Conservation (phyloP, 2,797 vertebrate genomes). For the Numenius phaeopus region DNA sequence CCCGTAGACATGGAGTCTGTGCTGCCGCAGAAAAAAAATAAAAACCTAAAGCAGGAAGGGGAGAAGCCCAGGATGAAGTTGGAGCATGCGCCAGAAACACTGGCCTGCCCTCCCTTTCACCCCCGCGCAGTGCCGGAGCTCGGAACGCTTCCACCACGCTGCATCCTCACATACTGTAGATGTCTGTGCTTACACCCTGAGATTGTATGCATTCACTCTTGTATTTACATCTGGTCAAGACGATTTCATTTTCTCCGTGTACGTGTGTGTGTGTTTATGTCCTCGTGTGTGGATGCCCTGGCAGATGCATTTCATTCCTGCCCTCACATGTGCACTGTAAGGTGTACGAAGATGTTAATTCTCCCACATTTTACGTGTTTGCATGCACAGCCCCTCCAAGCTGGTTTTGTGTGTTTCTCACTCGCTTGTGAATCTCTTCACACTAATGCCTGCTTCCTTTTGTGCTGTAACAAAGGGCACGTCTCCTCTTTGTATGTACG, state of each 20-base stretch:
- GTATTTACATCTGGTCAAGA: background rate
- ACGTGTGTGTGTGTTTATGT: rapidly evolving
- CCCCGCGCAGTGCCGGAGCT: rapidly evolving
- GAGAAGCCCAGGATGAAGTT: background rate
- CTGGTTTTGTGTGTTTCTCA: background rate
- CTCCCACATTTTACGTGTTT: rapidly evolving
- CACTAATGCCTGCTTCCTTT: background rate
- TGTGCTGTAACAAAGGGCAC: background rate
- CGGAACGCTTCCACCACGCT: rapidly evolving
- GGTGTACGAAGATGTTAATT: background rate
- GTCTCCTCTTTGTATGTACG: background rate
- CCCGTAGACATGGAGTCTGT: conserved; percentile 49
- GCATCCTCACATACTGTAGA: rapidly evolving
- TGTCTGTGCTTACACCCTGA: rapidly evolving
- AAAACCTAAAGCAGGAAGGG: background rate
- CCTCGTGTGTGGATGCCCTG: background rate
- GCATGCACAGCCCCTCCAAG: background rate
- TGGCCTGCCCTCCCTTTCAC: background rate
- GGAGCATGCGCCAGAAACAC: background rate
- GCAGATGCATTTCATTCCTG: background rate
- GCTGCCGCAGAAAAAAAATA: background rate
- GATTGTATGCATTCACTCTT: background rate
- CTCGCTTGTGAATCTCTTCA: background rate
- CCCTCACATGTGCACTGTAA: background rate
- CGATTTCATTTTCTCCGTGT: background rate